phyloP scores from a whole-genome alignment of 53 echinoderm and acorn worm species.

The Zoroaster sp. region DNA sequence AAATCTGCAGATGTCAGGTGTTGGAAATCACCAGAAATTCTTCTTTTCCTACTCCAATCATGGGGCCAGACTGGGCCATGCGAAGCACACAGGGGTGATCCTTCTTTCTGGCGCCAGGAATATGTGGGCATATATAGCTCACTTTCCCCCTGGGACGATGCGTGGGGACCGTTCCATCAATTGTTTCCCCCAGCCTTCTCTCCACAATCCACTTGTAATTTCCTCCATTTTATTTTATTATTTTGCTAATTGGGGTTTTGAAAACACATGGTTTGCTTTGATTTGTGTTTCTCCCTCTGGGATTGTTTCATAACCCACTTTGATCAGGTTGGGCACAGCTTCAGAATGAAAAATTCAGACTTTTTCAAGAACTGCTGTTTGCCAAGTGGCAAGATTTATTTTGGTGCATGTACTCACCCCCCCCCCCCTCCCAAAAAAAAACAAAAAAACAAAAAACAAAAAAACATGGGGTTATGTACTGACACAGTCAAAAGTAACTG shows the following conservation, averaged over 20 bases:
- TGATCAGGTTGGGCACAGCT: neutral
- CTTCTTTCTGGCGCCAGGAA: constrained; percentile 48
- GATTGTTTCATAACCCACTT: neutral
- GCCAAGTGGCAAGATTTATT: too few relatives aligned
- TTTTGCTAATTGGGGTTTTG: neutral
- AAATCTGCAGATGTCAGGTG: constrained; percentile 38
- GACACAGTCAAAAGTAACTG: too few relatives aligned
- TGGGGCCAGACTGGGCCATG: neutral
- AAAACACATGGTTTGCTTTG: neutral
- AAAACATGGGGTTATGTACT: too few relatives aligned
- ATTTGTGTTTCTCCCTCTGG: neutral
- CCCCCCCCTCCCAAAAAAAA: too few relatives aligned
- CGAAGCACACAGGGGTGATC: constrained; percentile 1
- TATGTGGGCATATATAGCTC: constrained; percentile 24
- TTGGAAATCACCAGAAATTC: constrained; percentile 36
- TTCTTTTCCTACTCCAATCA: constrained; percentile 43
- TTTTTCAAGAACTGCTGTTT: too few relatives aligned
- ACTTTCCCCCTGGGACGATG: neutral
- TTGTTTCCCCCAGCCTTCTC: constrained; percentile 35
- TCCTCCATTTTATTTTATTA: neutral
- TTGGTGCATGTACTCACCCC: too few relatives aligned
- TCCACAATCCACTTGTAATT: constrained; percentile 42
- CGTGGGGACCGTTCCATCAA: constrained; percentile 39
- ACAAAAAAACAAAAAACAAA: too few relatives aligned
- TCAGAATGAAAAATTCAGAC: neutral